phyloP scores from a whole-genome alignment of 1,140 invertebrate species.

The Meloidogyne exigua region DNA sequence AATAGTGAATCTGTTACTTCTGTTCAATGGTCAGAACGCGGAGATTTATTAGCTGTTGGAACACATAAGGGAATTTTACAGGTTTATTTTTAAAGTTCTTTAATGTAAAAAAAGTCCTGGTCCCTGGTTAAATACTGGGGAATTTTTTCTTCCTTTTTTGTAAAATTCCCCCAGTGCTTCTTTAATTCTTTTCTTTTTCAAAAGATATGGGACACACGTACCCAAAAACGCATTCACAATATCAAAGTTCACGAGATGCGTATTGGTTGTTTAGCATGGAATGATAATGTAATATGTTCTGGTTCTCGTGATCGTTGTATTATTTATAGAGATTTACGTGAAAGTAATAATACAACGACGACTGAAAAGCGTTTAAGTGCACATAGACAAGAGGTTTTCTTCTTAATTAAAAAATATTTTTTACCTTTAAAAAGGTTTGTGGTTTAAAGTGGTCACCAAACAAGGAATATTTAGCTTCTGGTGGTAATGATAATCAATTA shows the following conservation, averaged over 20 bases:
- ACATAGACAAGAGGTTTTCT: slow-evolving; percentile 85
- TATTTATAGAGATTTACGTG: slow-evolving; percentile 87
- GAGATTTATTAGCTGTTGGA: slow-evolving; percentile 91
- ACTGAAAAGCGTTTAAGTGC: slow-evolving; percentile 72
- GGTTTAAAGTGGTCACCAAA: slow-evolving; percentile 99
- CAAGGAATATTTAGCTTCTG: slow-evolving; percentile 93
- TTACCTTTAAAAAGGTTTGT: slow-evolving; percentile 72
- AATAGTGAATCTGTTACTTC: slow-evolving; percentile 87
- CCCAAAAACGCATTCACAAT: slow-evolving; percentile 87
- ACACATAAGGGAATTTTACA: slow-evolving; percentile 72
- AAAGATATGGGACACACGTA: slow-evolving; percentile 72
- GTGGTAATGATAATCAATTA: slow-evolving; percentile 96
- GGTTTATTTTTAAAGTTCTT: neutral
- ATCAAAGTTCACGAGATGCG: slow-evolving; percentile 85
- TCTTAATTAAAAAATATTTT: slow-evolving; percentile 11
- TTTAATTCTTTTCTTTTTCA: neutral
- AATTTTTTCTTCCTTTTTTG: too few relatives aligned
- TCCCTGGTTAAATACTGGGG: too few relatives aligned
- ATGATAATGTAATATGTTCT: slow-evolving; percentile 88
- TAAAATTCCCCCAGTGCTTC: too few relatives aligned
- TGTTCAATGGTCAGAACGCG: slow-evolving; percentile 96
- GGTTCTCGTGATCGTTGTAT: slow-evolving; percentile 91
- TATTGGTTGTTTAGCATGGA: slow-evolving; percentile 86
- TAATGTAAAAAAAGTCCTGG: too few relatives aligned
- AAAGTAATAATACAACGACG: slow-evolving; percentile 76